Conservation (phyloP, 64 coral and sea anemone genomes). For the Dendrophyllia cribrosa region DNA sequence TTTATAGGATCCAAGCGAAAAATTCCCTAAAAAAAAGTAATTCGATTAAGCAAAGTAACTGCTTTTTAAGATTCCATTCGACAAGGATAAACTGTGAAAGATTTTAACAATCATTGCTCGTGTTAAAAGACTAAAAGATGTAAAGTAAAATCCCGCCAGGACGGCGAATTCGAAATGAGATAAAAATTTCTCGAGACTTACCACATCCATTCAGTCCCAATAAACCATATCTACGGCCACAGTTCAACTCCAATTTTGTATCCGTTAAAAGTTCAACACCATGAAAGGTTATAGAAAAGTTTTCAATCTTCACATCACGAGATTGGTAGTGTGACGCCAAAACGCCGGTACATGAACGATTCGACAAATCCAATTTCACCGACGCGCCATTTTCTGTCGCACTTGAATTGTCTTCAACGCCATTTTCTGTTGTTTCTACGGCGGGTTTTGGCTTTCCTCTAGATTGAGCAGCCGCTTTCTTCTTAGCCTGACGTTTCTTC, state of each 20-base stretch:
- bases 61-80: no score
- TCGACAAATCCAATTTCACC: slow-evolving; percentile 69
- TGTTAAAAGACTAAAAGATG: no score
- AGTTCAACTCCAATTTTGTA: slow-evolving; percentile 92
- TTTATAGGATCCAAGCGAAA: no score
- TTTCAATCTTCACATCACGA: slow-evolving; percentile 93
- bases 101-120: no score
- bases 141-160: no score
- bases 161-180: no score
- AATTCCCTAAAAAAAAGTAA: no score
- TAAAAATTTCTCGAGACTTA: slow-evolving; percentile 34
- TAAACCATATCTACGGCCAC: slow-evolving; percentile 96
- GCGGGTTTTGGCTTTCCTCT: slow-evolving; percentile 93
- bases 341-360: slow-evolving; percentile 99
- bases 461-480: slow-evolving; percentile 92
- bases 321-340: slow-evolving; percentile 94
- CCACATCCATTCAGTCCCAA: slow-evolving; percentile 97
- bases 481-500: slow-evolving; percentile 99
- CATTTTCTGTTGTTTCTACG: slow-evolving; percentile 29
- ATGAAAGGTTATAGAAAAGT: slow-evolving; percentile 99
- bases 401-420: slow-evolving; percentile 17
- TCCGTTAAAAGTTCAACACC: slow-evolving; percentile 94
- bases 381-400: slow-evolving; percentile 53
- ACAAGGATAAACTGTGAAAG: no score
- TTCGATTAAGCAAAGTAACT: no score